Conservation (phyloP, 1,140 invertebrate species). For the Mycetomoellerius zeteki region DNA sequence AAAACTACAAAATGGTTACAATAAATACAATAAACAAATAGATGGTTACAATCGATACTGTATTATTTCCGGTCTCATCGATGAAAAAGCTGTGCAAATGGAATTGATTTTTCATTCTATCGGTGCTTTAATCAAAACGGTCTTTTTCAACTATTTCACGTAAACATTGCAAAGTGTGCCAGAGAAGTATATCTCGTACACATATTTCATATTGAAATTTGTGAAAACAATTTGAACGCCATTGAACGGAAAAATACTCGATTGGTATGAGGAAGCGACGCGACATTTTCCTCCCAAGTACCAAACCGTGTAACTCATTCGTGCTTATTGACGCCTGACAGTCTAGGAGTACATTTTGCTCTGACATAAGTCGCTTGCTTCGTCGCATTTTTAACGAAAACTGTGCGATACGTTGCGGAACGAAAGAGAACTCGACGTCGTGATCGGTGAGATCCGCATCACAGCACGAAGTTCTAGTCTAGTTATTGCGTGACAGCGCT, state of each 20-base stretch:
- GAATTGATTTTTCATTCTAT: constrained; percentile 20
- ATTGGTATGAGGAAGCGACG: neutral
- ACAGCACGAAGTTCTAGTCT: neutral
- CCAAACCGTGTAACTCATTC: constrained; percentile 37
- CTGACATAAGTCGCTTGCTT: constrained; percentile 29
- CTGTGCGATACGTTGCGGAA: neutral
- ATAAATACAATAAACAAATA: neutral
- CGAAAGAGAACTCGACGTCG: neutral
- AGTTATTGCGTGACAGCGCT: neutral
- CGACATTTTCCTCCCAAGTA: constrained; percentile 14
- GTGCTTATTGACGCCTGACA: constrained; percentile 62
- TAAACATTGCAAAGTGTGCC: constrained; percentile 20
- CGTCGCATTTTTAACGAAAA: constrained; percentile 46
- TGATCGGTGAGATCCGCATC: neutral
- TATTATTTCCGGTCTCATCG: neutral
- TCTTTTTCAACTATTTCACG: constrained; percentile 7
- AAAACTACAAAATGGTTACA: neutral
- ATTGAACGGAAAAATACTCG: constrained; percentile 26
- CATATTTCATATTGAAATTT: constrained; percentile 25
- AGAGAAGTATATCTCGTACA: neutral
- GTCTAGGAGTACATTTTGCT: constrained; percentile 18
- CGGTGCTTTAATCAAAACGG: neutral
- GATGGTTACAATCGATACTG: neutral
- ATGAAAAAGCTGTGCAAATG: neutral
- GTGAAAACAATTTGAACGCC: constrained; percentile 31